Conservation (phyloP, 2,888 invertebrate species). For the Polymixis lichenea region DNA sequence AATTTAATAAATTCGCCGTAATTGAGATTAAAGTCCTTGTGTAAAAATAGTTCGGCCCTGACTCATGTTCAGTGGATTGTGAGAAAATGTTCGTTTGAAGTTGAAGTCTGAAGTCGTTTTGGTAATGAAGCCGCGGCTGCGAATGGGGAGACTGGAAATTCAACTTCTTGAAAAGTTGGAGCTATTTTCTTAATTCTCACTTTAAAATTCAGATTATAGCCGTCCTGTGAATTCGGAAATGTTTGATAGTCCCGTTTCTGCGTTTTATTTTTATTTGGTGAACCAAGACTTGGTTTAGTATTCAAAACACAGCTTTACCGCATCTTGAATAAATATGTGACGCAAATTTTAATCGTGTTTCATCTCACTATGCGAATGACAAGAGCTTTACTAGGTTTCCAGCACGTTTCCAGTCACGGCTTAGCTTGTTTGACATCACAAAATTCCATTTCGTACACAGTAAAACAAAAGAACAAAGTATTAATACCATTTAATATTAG, state of each 20-base stretch:
- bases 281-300: constrained; percentile 20
- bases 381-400: not conserved
- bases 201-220: constrained; percentile 42
- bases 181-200: constrained; percentile 50
- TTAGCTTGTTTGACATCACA: not conserved
- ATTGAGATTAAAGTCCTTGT: constrained; percentile 45
- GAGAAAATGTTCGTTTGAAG: constrained; percentile 47
- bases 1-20: constrained; percentile 53
- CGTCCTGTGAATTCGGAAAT: constrained; percentile 34
- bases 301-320: constrained; percentile 38
- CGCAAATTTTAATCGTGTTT: constrained; percentile 34
- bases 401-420: not conserved
- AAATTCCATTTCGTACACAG: not conserved
- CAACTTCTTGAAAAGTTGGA: constrained; percentile 38
- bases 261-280: constrained; percentile 42
- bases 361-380: constrained; percentile 4
- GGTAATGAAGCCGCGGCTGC: constrained; percentile 50
- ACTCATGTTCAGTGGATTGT: constrained; percentile 39
- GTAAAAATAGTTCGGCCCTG: constrained; percentile 52
- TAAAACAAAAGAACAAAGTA: not conserved
- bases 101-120: constrained; percentile 52
- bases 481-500: not conserved
- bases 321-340: constrained; percentile 49
- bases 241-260: constrained; percentile 7
- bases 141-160: constrained; percentile 36